These are phyloP conservation scores for Aurelia coerulea DNA, from an alignment of 30 jellyfish, hydroid and myxozoan genomes.

Conservation along the genomic window DNA sequence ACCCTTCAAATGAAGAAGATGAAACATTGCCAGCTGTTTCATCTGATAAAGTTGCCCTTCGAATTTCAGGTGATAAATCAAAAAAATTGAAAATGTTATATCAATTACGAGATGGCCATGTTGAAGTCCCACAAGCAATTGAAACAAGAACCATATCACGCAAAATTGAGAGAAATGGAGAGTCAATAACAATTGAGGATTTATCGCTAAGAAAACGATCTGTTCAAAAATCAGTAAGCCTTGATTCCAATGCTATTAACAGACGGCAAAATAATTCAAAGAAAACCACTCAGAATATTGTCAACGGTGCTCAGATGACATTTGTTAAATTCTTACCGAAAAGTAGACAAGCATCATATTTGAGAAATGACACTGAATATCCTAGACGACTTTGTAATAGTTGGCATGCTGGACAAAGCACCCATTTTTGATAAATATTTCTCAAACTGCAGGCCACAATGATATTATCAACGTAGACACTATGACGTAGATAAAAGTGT, in stretches of 20 bases:
- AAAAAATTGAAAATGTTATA: conserved; percentile 37
- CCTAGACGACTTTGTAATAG: conserved; percentile 19
- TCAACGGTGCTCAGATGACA: conserved; percentile 55
- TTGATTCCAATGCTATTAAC: background rate
- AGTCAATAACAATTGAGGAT: background rate
- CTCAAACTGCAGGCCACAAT: no score
- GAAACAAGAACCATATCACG: background rate
- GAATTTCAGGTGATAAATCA: conserved; percentile 14
- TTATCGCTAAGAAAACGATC: background rate
- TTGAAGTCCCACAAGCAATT: conserved; percentile 24
- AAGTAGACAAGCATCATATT: conserved; percentile 52
- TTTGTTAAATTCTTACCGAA: conserved; percentile 57
- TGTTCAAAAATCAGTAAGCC: conserved; percentile 14
- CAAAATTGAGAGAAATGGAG: background rate
- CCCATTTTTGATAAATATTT: no score
- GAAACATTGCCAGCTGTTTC: conserved; percentile 3
- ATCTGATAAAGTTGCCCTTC: conserved; percentile 14
- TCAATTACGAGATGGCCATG: conserved; percentile 43
- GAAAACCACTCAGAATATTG: background rate
- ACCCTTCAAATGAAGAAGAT: background rate
- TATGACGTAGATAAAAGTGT: no score
- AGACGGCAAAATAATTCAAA: no score
- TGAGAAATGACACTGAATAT: conserved; percentile 9
- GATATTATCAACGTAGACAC: no score
- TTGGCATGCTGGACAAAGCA: conserved; percentile 41